A percentile compares a stretch with the other conserved stretches of the same genome.
phyloP scores from a whole-genome alignment of 2,113 vertebrate species.

The Hyaena hyaena region DNA sequence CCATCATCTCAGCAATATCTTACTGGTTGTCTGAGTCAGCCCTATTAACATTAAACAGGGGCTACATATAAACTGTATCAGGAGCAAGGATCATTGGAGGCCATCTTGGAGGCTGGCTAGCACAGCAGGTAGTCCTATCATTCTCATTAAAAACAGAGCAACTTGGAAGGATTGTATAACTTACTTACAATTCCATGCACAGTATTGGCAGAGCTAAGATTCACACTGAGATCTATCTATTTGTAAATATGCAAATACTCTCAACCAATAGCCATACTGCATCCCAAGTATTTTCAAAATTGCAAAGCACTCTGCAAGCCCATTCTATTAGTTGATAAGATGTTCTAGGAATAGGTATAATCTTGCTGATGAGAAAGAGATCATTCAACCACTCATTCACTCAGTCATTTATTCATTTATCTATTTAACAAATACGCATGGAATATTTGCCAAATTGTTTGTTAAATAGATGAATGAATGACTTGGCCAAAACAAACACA shows the following conservation, averaged over 20 bases:
- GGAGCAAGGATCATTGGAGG: neutral
- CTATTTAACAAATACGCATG: neutral
- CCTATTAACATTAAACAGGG: neutral
- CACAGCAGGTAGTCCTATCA: neutral
- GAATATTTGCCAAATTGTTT: neutral
- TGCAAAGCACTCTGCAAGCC: neutral
- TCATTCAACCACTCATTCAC: neutral
- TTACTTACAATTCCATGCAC: neutral
- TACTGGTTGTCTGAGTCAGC: neutral
- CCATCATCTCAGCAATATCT: neutral
- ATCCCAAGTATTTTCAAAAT: constrained; percentile 23
- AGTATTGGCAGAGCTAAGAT: neutral
- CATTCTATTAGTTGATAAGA: neutral
- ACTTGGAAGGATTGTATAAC: neutral
- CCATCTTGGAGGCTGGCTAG: neutral
- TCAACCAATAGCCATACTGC: neutral
- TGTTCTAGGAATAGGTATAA: neutral
- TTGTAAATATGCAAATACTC: neutral
- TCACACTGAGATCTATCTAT: neutral
- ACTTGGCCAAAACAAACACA: neutral
- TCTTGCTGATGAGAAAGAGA: constrained; percentile 21
- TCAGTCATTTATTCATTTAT: neutral
- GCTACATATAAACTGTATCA: neutral
- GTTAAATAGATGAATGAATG: neutral
- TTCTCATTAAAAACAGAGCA: neutral